These are phyloP conservation scores for Mus musculus DNA, from an alignment of 2,113 vertebrate species.

Conservation along the genomic window DNA sequence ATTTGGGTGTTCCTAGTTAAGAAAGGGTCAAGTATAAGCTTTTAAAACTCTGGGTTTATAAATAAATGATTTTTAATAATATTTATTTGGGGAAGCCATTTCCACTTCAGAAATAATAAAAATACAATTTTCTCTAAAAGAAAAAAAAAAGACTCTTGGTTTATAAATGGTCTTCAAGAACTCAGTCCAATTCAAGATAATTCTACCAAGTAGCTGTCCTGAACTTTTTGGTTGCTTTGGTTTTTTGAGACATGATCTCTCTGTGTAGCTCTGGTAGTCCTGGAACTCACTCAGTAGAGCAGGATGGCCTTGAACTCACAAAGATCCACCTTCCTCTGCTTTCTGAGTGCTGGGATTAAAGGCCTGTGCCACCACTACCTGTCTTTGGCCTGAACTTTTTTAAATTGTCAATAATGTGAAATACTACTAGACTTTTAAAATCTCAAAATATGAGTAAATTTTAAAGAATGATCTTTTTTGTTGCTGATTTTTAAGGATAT, in stretches of 20 bases:
- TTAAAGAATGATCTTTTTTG: background rate
- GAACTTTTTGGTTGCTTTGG: background rate
- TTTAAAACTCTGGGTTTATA: background rate
- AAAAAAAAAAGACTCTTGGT: background rate
- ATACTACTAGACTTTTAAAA: constrained; percentile 23
- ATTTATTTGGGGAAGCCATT: constrained; percentile 31
- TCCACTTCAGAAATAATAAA: constrained; percentile 6
- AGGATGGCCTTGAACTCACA: background rate
- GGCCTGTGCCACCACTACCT: background rate
- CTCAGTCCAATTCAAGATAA: background rate
- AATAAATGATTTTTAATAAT: constrained; percentile 12
- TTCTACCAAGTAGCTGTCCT: constrained; percentile 34
- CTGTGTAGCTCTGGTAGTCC: background rate
- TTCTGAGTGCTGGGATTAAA: background rate
- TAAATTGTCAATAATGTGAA: constrained; percentile 42
- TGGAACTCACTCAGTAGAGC: background rate
- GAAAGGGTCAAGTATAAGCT: constrained; percentile 31
- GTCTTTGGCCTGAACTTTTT: background rate
- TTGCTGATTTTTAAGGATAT: background rate
- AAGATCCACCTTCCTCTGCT: background rate
- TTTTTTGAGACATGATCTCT: background rate
- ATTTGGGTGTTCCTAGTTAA: background rate
- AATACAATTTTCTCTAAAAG: background rate
- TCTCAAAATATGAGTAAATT: background rate
- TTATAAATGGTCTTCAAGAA: background rate